Base-by-base conservation (phyloP, 2,888 invertebrate species). In the Nephrotoma guestfalica region DNA sequence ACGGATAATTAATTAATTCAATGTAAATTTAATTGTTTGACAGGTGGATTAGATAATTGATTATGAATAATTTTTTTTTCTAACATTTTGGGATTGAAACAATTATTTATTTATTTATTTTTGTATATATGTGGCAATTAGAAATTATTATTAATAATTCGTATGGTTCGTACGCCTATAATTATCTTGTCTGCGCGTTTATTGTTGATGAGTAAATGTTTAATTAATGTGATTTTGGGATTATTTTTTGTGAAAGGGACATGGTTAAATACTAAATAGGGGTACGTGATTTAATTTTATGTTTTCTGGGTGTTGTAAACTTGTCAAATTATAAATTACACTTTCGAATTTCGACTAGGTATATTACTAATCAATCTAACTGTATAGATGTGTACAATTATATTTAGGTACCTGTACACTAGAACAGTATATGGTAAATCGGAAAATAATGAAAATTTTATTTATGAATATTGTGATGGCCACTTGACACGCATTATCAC, bases 401-500 rank as follows among this genome's bases (percentile, higher is more conserved):
- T 47, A 47, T n/a, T 4, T 47, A 13, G 47, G 47, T 2, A 30
- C 30, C 11, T 47, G 9, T 57, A 57, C 51, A 57, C 6, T 57
- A 57, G 6, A 57, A 15, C 51, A 57, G 5, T 51, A 18, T n/a
- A n/a, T n/a, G n/a, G n/a, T 51, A 83, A 83, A 41, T 83, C 41
- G 41, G 30, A 83, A 83, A 41, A 83, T 41, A 13, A 83, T 41
- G 41, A 83, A 83, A 40, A 83, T 83, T 7, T 30, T 30, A 30
- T 30, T 2, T 30, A 30, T 40, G 40, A 40, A 57, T 84, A 41
- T 84, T 41, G 6, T 85, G 85, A 85, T 85, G 85, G 85, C 2
- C 85, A 85, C 85, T 85, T 85, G 85, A 85, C 85, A 85, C 85
- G 85, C 85, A 85, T 43, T 18, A 43, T 85, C 85, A 85, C 85